Evolutionary conservation across 2,113 vertebrate species (phyloP).

Genomic region (Trachemys scripta): DNA sequence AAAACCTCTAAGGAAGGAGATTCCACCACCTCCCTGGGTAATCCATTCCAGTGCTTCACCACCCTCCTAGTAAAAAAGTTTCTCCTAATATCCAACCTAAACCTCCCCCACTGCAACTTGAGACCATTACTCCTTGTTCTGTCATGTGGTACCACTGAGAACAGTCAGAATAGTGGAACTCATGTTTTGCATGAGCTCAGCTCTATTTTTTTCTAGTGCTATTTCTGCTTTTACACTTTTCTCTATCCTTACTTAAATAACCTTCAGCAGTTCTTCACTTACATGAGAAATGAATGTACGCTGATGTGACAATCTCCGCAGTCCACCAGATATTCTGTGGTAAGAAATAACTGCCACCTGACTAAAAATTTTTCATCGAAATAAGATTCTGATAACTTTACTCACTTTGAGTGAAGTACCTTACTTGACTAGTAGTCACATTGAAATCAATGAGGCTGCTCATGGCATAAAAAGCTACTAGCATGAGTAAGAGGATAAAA

Average conservation of each 20-base stretch:
- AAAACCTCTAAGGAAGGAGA: too few relatives aligned
- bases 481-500: slow-evolving; percentile 39
- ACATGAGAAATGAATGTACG: not conserved
- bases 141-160: too few relatives aligned
- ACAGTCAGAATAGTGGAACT: not conserved
- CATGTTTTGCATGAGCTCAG: not conserved
- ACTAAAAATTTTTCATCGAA: not conserved
- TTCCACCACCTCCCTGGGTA: too few relatives aligned
- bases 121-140: too few relatives aligned
- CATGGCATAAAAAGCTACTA: not conserved
- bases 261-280: not conserved
- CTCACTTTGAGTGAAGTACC: not conserved
- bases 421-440: not conserved
- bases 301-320: not conserved
- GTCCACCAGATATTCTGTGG: not conserved
- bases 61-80: too few relatives aligned
- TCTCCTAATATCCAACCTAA: too few relatives aligned
- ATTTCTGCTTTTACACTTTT: not conserved
- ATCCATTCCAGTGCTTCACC: too few relatives aligned
- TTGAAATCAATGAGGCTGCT: not conserved
- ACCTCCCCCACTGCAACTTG: too few relatives aligned
- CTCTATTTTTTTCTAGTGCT: not conserved
- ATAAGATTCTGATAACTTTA: not conserved
- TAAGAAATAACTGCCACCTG: not conserved
- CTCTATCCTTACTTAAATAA: not conserved